These are phyloP conservation scores for Hippoglossus hippoglossus DNA, from an alignment of 2,797 vertebrate genomes.

Conservation along the genomic window DNA sequence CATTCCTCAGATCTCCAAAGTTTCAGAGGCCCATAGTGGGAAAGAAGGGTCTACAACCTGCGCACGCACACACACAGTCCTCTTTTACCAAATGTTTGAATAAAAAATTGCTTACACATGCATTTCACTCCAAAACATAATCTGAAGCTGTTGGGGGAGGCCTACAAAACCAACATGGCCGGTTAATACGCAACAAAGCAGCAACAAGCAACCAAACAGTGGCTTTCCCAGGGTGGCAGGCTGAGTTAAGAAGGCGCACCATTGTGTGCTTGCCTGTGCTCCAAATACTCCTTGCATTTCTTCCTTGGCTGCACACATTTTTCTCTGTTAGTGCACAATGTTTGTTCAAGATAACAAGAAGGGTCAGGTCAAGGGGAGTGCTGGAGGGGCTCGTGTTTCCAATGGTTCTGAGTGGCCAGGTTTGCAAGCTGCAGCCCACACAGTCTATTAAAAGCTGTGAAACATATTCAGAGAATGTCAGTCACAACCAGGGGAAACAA, in stretches of 20 bases:
- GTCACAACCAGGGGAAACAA: constrained; percentile 67
- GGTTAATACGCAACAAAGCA: constrained; percentile 5
- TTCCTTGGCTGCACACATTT: constrained; percentile 31
- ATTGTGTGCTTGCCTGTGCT: constrained; percentile 20
- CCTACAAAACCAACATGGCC: constrained; percentile 11
- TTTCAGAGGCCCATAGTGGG: constrained; percentile 68
- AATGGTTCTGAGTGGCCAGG: constrained; percentile 68
- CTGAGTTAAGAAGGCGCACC: constrained; percentile 37
- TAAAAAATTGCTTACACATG: constrained; percentile 15
- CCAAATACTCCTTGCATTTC: constrained; percentile 36
- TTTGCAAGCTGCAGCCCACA: constrained; percentile 62
- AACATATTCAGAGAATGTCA: constrained; percentile 80
- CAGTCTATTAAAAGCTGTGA: constrained; percentile 82
- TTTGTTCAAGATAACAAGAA: constrained; percentile 62
- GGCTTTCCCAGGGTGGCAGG: constrained; percentile 46
- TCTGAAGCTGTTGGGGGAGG: too few species aligned
- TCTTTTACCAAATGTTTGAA: constrained; percentile 22
- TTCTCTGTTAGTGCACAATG: constrained; percentile 37
- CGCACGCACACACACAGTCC: neutral
- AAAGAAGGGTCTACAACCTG: constrained; percentile 54
- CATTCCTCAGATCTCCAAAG: constrained; percentile 71
- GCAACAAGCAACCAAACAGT: constrained; percentile 23
- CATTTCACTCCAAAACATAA: constrained; percentile 5
- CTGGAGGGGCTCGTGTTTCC: constrained; percentile 69
- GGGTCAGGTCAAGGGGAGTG: constrained; percentile 57